A percentile compares a stretch with the other conserved stretches of the same genome.
Conservation (phyloP, 2,888 invertebrate genomes). For the Malachius bipustulatus region DNA sequence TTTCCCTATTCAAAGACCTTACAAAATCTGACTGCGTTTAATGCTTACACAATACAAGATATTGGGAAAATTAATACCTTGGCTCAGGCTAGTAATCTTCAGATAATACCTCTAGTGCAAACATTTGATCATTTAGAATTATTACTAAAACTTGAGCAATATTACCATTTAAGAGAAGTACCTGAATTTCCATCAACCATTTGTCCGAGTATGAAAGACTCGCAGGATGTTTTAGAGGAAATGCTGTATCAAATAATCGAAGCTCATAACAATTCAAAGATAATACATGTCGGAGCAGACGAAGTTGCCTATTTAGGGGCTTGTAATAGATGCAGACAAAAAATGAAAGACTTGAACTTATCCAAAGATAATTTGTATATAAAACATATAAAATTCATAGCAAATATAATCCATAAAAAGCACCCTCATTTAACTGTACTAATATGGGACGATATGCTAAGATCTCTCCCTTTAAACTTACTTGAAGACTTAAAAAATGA, state of each 20-base stretch:
- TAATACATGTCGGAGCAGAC: constrained; percentile 70
- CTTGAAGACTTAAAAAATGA: constrained; percentile 37
- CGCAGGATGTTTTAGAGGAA: constrained; percentile 44
- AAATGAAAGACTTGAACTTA: constrained; percentile 32
- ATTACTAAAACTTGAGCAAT: constrained; percentile 58
- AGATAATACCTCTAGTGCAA: constrained; percentile 71
- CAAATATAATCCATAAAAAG: constrained; percentile 37
- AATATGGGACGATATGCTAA: constrained; percentile 77
- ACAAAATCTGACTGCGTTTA: constrained; percentile 46
- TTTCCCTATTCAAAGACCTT: constrained; percentile 61
- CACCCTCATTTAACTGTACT: constrained; percentile 46
- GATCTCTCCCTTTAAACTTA: constrained; percentile 34
- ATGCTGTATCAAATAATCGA: constrained; percentile 61
- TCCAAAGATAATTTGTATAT: constrained; percentile 48
- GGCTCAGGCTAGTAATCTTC: constrained; percentile 47
- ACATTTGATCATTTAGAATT: constrained; percentile 80
- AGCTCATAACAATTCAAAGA: constrained; percentile 40
- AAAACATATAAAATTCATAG: constrained; percentile 47
- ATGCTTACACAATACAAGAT: constrained; percentile 50
- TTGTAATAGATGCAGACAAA: constrained; percentile 45
- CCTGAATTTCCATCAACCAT: constrained; percentile 45
- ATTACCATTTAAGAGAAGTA: constrained; percentile 54
- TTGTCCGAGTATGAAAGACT: constrained; percentile 54
- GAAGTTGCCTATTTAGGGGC: constrained; percentile 65
- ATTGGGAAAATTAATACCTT: constrained; percentile 39